These are phyloP conservation scores for Theocolax elegans DNA, from an alignment of 1,140 invertebrate genomes.

Conservation along the genomic window DNA sequence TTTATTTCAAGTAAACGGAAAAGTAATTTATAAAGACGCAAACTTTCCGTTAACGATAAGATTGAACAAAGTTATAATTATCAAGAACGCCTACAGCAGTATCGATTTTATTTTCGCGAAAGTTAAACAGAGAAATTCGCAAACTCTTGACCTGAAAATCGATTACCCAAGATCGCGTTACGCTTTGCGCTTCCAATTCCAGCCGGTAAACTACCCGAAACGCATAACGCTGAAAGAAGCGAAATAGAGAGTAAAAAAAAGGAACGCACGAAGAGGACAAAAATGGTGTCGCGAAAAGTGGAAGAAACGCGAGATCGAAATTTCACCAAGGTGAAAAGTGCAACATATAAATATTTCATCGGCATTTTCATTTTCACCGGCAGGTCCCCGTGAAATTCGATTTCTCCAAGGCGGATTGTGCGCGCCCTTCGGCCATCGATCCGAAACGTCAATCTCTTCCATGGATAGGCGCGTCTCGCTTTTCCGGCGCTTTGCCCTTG, in stretches of 20 bases:
- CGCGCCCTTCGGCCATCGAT: slow-evolving; percentile 3
- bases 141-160: not conserved
- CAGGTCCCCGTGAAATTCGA: slow-evolving; percentile 29
- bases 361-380: slow-evolving; percentile 29
- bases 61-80: too few species aligned
- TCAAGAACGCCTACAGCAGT: too few species aligned
- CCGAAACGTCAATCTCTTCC: slow-evolving; percentile 29
- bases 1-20: too few species aligned
- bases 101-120: not conserved
- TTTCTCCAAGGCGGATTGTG: slow-evolving; percentile 20
- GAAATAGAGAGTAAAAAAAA: not conserved
- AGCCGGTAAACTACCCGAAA: not conserved
- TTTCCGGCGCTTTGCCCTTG: slow-evolving; percentile 18
- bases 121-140: not conserved
- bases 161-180: not conserved
- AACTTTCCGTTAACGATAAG: too few species aligned
- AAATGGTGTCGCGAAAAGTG: not conserved
- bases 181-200: not conserved
- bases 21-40: too few species aligned
- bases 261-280: not conserved
- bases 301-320: slow-evolving; percentile 12
- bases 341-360: slow-evolving; percentile 34
- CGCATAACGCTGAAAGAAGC: too few species aligned
- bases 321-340: slow-evolving; percentile 11
- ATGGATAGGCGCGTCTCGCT: slow-evolving; percentile 22